Evolutionary conservation across 2,888 invertebrate genomes (phyloP), one percentile per base, ranked within the genome.

Genomic region (Polietes domitor): DNA sequence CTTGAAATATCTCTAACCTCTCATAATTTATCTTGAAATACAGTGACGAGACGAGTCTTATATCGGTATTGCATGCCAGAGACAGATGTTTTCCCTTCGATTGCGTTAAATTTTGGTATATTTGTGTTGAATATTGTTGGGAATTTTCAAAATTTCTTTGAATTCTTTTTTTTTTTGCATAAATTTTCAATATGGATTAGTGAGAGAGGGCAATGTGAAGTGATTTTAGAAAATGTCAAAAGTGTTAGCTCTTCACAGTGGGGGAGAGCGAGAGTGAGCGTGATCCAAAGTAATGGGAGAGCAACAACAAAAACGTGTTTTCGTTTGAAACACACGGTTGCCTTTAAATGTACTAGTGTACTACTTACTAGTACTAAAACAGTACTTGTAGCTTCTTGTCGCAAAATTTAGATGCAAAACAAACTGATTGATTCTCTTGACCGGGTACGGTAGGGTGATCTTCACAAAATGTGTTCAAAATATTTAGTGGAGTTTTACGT

Each of bases 281-380:
- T 28, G 47, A 15, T 32, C n/a, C 50, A 10, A 10, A 41, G 53
- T 26, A 21, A 72, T 68, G 41, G 19, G 68, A n/a, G 43, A 41
- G 43, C 80, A 80, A 80, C 80, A 84, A 84, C 71, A 81, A 81
- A 72, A 80, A 80, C 72, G 71, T 72, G 80, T 84, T 76, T 76
- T 75, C 19, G 15, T 75, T 80, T 43, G n/a, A 3, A 68, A 9
- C 1, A 61, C 78, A 72, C 15, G n/a, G 83, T 84, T 84, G 83
- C 72, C 65, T 75, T 75, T 19, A 37, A 15, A 4, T 19, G 74
- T 43, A 26, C 77, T 80, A 70, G 7, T 37, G 58, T 15, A 15
- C 28, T 71, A n/a, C n/a, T n/a, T n/a, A n/a, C n/a, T 55, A 53
- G 17, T 43, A 72, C 32, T 19, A 58, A n/a, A n/a, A n/a, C n/a